A percentile compares a stretch with the other conserved stretches of the same genome.
phyloP scores from a whole-genome alignment of 2,113 vertebrate species.

The Macquaria ambigua region DNA sequence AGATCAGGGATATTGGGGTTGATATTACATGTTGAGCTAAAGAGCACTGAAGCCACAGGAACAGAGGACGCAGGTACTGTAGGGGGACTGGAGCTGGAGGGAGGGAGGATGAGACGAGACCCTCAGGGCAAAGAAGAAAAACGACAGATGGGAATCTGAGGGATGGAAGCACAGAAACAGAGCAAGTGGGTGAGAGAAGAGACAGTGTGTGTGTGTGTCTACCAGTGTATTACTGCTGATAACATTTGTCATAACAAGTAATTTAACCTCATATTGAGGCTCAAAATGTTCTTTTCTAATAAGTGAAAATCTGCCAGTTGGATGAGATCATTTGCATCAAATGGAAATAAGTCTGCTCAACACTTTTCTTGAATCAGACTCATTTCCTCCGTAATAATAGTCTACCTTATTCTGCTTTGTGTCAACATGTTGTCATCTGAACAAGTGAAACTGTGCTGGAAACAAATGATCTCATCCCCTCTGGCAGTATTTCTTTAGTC shows the following conservation, averaged over 20 bases:
- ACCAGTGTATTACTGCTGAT: neutral
- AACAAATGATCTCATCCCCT: constrained; percentile 2
- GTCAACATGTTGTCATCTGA: constrained; percentile 11
- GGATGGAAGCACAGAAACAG: constrained; percentile 46
- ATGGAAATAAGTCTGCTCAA: constrained; percentile 27
- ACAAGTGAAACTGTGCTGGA: constrained; percentile 13
- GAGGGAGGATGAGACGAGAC: constrained; percentile 48
- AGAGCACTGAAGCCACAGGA: constrained; percentile 20
- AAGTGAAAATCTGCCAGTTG: constrained; percentile 20
- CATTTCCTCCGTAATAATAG: neutral
- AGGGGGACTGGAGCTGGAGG: constrained; percentile 25
- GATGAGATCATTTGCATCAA: constrained; percentile 14
- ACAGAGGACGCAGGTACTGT: constrained; percentile 26
- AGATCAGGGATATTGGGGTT: constrained; percentile 20
- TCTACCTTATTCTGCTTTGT: constrained; percentile 5
- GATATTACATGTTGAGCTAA: constrained; percentile 13
- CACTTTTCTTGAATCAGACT: neutral
- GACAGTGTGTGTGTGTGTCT: neutral
- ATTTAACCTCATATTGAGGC: constrained; percentile 4
- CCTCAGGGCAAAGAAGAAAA: constrained; percentile 61
- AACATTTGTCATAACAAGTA: constrained; percentile 27
- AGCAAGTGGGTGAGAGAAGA: constrained; percentile 45
- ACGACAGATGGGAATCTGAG: constrained; percentile 68
- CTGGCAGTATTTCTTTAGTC: neutral
- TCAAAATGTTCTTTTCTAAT: constrained; percentile 14